Conservation (phyloP, 2,797 vertebrate species). For the Gobionotothen gibberifrons region DNA sequence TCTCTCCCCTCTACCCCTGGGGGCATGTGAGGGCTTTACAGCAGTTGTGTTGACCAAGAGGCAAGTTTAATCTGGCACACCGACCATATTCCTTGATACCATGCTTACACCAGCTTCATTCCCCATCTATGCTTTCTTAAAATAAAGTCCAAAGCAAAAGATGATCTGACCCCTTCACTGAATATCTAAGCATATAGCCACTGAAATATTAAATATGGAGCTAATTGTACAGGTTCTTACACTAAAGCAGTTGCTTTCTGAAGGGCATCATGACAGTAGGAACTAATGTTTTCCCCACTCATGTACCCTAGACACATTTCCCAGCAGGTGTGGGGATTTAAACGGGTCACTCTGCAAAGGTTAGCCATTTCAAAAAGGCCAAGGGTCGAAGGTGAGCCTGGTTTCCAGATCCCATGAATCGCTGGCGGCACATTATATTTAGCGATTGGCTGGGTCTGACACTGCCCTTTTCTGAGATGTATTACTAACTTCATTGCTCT, state of each 20-base stretch:
- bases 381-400: slow-evolving; percentile 56
- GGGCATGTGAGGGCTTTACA: slow-evolving; percentile 18
- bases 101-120: slow-evolving; percentile 32
- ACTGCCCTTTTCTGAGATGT: slow-evolving; percentile 73
- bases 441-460: slow-evolving; percentile 62
- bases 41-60: slow-evolving; percentile 43
- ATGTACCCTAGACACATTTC: slow-evolving; percentile 38
- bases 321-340: slow-evolving; percentile 41
- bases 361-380: slow-evolving; percentile 55
- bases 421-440: slow-evolving; percentile 65
- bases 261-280: slow-evolving; percentile 29
- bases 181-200: not conserved
- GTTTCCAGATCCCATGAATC: slow-evolving; percentile 58
- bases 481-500: slow-evolving; percentile 71
- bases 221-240: not conserved
- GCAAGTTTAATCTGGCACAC: slow-evolving; percentile 55
- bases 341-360: slow-evolving; percentile 63
- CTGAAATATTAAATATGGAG: not conserved
- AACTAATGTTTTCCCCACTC: slow-evolving; percentile 22
- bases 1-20: slow-evolving; percentile 26
- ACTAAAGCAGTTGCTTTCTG: not conserved
- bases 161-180: not conserved
- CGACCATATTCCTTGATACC: slow-evolving; percentile 62
- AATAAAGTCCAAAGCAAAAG: slow-evolving; percentile 9
- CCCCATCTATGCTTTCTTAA: slow-evolving; percentile 20